These are phyloP conservation scores for Fundulus diaphanus DNA, from an alignment of 2,797 vertebrate species.

Conservation along the genomic window DNA sequence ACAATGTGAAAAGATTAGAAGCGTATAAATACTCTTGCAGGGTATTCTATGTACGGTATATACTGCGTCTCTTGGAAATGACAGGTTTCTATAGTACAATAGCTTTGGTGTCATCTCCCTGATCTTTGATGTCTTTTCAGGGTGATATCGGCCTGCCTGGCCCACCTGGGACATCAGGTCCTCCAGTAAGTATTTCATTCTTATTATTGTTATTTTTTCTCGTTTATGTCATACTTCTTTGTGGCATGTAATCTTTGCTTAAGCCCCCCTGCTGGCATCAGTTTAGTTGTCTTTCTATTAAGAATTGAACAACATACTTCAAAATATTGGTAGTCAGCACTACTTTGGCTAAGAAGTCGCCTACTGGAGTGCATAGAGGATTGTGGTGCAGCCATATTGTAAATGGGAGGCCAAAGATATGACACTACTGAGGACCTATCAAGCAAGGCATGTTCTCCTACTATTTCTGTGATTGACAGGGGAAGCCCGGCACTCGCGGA, in stretches of 20 bases:
- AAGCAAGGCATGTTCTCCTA: conserved; percentile 57
- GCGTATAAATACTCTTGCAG: not conserved
- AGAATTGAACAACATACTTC: conserved; percentile 28
- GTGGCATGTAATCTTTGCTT: conserved; percentile 46
- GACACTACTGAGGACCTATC: conserved; percentile 67
- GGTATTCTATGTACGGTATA: not conserved
- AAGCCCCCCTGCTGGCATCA: conserved; percentile 41
- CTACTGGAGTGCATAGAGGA: conserved; percentile 9
- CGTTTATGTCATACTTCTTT: conserved; percentile 20
- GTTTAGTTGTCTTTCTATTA: conserved; percentile 34
- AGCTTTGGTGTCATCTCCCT: conserved; percentile 25
- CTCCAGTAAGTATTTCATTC: conserved; percentile 82
- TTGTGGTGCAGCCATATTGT: conserved; percentile 39
- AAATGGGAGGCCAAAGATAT: conserved; percentile 51
- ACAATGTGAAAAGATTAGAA: not conserved
- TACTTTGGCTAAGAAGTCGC: conserved; percentile 10
- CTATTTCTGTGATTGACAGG: conserved; percentile 83
- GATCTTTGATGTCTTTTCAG: conserved; percentile 74
- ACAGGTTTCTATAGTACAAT: conserved; percentile 39
- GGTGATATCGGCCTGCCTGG: conserved; percentile 91
- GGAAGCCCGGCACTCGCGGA: conserved; percentile 89
- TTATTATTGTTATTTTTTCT: not conserved
- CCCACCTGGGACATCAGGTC: conserved; percentile 82
- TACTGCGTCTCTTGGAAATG: conserved; percentile 19
- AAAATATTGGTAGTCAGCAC: conserved; percentile 13